Evolutionary conservation across 1,140 invertebrate species (phyloP).

Genomic region (Eufriesea mexicana): DNA sequence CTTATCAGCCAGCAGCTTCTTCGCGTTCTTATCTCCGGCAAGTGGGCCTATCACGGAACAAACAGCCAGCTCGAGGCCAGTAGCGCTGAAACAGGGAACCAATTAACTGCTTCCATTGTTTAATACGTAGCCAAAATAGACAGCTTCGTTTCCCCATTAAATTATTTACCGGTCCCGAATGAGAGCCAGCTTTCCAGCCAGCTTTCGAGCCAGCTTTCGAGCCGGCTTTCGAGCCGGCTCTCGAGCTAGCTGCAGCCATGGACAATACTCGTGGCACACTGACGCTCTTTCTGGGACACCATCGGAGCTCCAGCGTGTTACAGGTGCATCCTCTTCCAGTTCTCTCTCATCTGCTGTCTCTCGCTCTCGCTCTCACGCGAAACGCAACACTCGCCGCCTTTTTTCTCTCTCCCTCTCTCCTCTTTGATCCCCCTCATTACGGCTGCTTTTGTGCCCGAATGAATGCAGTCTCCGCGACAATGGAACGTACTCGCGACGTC

Average conservation of each 20-base stretch:
- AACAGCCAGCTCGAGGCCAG: neutral
- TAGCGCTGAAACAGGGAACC: neutral
- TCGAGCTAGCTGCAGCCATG: neutral
- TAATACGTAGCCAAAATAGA: neutral
- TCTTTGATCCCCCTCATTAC: slow-evolving; percentile 39
- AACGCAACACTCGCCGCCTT: neutral
- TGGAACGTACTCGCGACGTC: slow-evolving; percentile 19
- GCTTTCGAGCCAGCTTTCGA: neutral
- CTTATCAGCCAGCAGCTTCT: neutral
- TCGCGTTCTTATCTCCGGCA: neutral
- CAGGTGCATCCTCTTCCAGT: slow-evolving; percentile 12
- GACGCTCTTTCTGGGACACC: slow-evolving; percentile 31
- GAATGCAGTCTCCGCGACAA: slow-evolving; percentile 32
- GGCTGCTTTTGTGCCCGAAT: slow-evolving; percentile 31
- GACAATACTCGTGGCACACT: slow-evolving; percentile 21
- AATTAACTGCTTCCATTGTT: slow-evolving; percentile 23
- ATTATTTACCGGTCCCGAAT: neutral
- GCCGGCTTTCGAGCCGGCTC: neutral
- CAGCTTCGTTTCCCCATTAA: slow-evolving; percentile 8
- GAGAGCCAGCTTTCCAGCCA: slow-evolving; percentile 4
- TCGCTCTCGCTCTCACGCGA: neutral
- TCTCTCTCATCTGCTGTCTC: neutral
- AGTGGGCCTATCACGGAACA: slow-evolving; percentile 2
- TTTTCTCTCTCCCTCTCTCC: neutral
- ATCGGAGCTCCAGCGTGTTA: neutral